Conservation (phyloP, 2,797 vertebrate species). For the Cuniculus paca region DNA sequence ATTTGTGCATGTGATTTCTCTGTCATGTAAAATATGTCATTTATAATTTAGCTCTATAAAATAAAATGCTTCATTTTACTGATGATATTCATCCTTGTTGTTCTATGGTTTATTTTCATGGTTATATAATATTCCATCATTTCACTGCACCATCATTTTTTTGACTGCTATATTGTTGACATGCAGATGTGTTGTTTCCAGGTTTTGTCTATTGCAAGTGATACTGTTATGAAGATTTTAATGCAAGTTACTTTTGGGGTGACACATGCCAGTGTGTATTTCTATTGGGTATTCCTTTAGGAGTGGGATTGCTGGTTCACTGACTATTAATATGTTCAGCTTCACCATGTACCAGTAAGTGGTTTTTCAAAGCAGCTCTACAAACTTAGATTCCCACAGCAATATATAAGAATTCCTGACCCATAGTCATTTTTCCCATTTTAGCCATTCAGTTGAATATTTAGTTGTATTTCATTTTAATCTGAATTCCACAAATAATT, state of each 20-base stretch:
- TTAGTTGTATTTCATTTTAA: constrained; percentile 27
- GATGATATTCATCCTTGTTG: not conserved
- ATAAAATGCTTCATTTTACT: not conserved
- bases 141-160: not conserved
- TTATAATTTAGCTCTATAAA: not conserved
- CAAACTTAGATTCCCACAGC: not conserved
- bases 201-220: not conserved
- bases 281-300: not conserved
- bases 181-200: not conserved
- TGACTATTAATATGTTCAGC: not conserved
- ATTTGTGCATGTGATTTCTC: not conserved
- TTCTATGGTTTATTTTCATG: not conserved
- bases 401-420: not conserved
- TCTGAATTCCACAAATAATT: not conserved
- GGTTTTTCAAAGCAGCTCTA: constrained; percentile 14
- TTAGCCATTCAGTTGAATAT: constrained; percentile 24
- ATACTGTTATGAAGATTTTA: not conserved
- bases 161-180: not conserved
- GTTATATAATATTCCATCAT: not conserved
- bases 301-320: not conserved
- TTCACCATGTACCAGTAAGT: not conserved
- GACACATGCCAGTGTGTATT: not conserved
- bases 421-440: not conserved
- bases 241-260: not conserved
- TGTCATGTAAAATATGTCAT: not conserved